phyloP scores from a whole-genome alignment of 2,113 vertebrate species.

The Alces alces region DNA sequence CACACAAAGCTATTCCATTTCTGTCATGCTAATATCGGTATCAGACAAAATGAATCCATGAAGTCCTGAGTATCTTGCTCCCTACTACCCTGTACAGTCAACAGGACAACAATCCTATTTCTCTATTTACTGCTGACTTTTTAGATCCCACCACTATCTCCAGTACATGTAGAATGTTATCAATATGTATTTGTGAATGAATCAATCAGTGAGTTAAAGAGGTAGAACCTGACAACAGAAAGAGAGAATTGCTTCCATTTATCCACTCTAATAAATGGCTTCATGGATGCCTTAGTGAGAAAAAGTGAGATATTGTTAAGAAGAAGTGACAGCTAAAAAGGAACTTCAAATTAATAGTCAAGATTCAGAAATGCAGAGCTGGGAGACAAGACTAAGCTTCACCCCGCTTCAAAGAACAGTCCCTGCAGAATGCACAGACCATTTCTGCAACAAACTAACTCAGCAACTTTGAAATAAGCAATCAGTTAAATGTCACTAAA shows the following conservation, averaged over 20 bases:
- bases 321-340: background rate
- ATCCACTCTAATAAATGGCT: background rate
- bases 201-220: background rate
- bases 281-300: background rate
- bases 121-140: background rate
- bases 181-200: background rate
- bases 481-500: background rate
- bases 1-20: fast-evolving
- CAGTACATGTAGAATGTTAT: background rate
- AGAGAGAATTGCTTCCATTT: background rate
- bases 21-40: background rate
- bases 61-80: background rate
- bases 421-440: too few species aligned
- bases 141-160: background rate
- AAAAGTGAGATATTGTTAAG: background rate
- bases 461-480: background rate
- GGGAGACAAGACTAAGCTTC: background rate
- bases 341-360: background rate
- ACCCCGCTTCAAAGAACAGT: background rate
- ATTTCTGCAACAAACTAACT: background rate
- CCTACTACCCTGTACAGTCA: background rate
- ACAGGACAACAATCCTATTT: background rate
- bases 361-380: background rate
- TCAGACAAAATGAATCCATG: background rate
- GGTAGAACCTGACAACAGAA: background rate